phyloP scores from a whole-genome alignment of 2,797 vertebrate genomes.

The Lemur catta region DNA sequence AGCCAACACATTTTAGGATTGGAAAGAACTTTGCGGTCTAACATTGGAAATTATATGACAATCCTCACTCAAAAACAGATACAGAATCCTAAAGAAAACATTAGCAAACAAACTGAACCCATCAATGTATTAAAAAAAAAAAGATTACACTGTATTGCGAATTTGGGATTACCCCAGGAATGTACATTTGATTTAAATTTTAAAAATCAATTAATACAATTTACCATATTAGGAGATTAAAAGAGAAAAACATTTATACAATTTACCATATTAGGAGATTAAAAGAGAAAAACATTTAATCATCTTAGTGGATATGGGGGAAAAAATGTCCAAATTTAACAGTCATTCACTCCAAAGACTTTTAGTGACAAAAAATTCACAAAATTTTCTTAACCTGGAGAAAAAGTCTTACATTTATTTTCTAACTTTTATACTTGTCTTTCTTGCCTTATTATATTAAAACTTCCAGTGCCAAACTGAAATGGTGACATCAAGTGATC shows the following conservation, averaged over 20 bases:
- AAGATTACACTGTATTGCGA: background rate
- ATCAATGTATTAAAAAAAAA: background rate
- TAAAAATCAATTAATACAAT: background rate
- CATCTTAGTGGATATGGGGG: background rate
- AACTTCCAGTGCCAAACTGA: background rate
- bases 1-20: background rate
- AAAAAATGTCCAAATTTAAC: constrained; percentile 6
- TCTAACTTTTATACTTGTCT: background rate
- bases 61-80: background rate
- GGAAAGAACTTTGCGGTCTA: background rate
- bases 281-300: constrained; percentile 2
- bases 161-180: background rate
- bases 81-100: background rate
- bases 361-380: background rate
- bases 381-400: background rate
- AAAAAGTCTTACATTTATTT: background rate
- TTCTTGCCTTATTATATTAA: background rate
- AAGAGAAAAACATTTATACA: background rate
- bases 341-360: background rate
- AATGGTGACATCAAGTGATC: background rate
- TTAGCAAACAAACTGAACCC: background rate
- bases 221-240: background rate
- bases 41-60: background rate
- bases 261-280: background rate
- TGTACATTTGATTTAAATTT: background rate